Percentiles rank a stretch among this genome's conserved stretches.
phyloP scores from a whole-genome alignment of 2,113 vertebrate genomes.

The Clarias magur region DNA sequence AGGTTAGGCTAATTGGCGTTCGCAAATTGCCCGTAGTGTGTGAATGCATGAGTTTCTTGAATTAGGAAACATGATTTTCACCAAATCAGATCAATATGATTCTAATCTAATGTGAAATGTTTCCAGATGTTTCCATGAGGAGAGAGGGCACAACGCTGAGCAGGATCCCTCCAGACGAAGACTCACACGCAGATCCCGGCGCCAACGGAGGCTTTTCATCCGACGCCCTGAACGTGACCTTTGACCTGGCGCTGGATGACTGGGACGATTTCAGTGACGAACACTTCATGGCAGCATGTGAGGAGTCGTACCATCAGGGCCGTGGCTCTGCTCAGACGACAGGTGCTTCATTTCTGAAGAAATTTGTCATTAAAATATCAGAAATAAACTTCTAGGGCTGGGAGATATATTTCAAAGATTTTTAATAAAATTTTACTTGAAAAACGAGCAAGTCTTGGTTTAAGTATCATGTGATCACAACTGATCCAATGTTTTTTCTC shows the following conservation, averaged over 20 bases:
- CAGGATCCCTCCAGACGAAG: slow-evolving; percentile 49
- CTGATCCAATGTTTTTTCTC: too few species aligned
- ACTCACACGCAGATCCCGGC: slow-evolving; percentile 54
- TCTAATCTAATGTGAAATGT: too few species aligned
- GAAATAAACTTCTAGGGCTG: not conserved
- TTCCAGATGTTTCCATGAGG: slow-evolving; percentile 64
- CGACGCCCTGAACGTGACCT: slow-evolving; percentile 73
- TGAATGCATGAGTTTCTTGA: too few species aligned
- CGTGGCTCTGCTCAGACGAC: slow-evolving; percentile 36
- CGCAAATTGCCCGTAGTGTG: too few species aligned
- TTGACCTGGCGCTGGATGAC: slow-evolving; percentile 83
- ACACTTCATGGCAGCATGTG: slow-evolving; percentile 71
- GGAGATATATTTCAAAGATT: not conserved
- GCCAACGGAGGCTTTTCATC: slow-evolving; percentile 60
- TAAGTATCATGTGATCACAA: too few species aligned
- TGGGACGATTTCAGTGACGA: slow-evolving; percentile 88
- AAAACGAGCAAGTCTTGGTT: too few species aligned
- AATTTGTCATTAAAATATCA: not conserved
- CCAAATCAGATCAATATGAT: too few species aligned
- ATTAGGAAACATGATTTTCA: too few species aligned
- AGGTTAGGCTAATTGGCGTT: too few species aligned
- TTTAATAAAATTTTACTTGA: too few species aligned
- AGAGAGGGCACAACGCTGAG: slow-evolving; percentile 9
- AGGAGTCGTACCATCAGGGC: slow-evolving; percentile 53
- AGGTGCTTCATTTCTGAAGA: slow-evolving; percentile 50